These are phyloP conservation scores for Tachypleus tridentatus DNA, from an alignment of 1,140 invertebrate species.

Conservation along the genomic window DNA sequence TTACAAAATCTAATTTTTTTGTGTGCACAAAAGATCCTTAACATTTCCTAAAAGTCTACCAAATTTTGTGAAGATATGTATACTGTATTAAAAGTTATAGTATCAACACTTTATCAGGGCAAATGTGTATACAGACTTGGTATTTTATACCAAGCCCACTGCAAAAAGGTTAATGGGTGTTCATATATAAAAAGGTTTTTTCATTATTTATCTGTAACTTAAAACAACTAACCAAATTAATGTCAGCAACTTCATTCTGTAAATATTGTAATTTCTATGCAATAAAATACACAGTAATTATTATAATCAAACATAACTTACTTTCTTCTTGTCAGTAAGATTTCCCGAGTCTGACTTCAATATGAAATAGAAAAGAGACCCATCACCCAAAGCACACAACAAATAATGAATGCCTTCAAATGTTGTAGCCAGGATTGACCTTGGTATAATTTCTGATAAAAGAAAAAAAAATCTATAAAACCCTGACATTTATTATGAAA, in stretches of 20 bases:
- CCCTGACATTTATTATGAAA: neutral
- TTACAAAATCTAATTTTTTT: no score
- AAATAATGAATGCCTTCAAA: conserved; percentile 82
- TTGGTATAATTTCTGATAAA: conserved; percentile 75
- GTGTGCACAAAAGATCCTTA: no score
- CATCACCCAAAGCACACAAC: conserved; percentile 88
- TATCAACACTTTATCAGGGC: no score
- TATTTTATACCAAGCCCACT: no score
- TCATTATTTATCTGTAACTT: neutral
- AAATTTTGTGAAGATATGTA: no score
- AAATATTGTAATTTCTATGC: no score
- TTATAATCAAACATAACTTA: conserved; percentile 22
- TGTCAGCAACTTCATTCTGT: no score
- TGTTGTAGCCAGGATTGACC: conserved; percentile 85
- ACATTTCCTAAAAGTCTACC: no score
- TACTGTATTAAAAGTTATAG: no score
- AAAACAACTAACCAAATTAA: neutral
- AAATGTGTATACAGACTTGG: no score
- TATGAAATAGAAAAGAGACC: conserved; percentile 92
- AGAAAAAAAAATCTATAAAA: conserved; percentile 19
- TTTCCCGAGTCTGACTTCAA: conserved; percentile 57
- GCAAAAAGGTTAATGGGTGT: no score
- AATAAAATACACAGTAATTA: no score
- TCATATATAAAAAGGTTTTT: neutral
- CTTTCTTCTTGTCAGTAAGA: conserved; percentile 72